Evolutionary conservation across 2,797 vertebrate genomes (phyloP).

Genomic region (Psittacula echo): DNA sequence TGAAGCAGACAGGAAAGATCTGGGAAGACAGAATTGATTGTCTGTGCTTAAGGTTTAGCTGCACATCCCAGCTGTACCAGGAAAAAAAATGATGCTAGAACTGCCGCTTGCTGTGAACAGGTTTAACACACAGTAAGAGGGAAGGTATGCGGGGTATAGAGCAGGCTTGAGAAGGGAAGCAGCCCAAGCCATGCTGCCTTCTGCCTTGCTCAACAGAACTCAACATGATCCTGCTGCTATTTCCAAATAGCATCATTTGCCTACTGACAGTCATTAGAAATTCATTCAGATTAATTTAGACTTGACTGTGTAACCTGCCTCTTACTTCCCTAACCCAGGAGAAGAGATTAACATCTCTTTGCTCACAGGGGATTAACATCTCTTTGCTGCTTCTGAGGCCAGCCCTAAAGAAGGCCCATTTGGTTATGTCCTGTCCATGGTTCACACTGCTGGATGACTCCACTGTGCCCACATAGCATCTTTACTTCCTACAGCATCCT

Average conservation of each 20-base stretch:
- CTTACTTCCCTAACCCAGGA: neutral
- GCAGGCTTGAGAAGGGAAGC: neutral
- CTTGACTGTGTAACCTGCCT: neutral
- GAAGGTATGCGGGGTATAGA: neutral
- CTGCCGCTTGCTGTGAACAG: neutral
- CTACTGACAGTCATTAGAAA: neutral
- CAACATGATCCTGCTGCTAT: neutral
- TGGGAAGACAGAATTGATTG: neutral
- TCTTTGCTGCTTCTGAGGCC: neutral
- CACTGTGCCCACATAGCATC: neutral
- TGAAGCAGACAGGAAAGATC: neutral
- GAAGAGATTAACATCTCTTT: neutral
- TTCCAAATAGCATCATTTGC: neutral
- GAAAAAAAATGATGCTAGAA: neutral
- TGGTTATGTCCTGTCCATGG: accelerated
- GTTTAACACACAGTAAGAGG: neutral
- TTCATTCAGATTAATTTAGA: neutral
- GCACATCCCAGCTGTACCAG: neutral
- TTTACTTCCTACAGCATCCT: neutral
- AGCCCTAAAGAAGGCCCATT: neutral
- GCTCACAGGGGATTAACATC: neutral
- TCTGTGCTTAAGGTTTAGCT: neutral
- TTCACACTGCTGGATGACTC: neutral
- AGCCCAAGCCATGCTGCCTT: neutral
- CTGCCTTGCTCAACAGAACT: neutral